Percentiles rank a stretch among this genome's conserved stretches.
These are phyloP conservation scores for Nephila pilipes DNA, from an alignment of 1,140 invertebrate species.

Conservation along the genomic window DNA sequence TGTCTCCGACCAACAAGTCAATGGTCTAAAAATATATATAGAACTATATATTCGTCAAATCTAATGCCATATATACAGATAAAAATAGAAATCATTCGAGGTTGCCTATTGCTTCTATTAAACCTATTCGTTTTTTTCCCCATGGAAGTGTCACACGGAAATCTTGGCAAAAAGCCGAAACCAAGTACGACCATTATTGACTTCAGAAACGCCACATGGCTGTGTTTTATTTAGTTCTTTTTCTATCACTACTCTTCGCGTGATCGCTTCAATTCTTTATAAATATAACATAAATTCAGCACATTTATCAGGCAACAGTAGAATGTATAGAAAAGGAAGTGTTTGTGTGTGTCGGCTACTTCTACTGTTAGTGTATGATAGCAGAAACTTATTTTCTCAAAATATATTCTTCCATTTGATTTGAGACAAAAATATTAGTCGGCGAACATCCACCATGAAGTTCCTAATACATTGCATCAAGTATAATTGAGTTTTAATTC, in stretches of 20 bases:
- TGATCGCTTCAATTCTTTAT: constrained; percentile 34
- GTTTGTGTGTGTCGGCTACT: not conserved
- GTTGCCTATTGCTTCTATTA: constrained; percentile 31
- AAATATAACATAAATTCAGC: constrained; percentile 53
- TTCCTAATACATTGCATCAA: no score
- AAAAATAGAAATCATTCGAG: constrained; percentile 7
- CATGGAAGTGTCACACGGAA: not conserved
- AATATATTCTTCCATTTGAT: not conserved
- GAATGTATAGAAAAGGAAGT: not conserved
- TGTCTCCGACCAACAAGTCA: not conserved
- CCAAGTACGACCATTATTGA: constrained; percentile 1
- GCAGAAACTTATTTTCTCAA: not conserved
- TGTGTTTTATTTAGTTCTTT: constrained; percentile 13
- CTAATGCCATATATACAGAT: not conserved
- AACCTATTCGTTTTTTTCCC: not conserved
- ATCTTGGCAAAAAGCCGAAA: constrained; percentile 42
- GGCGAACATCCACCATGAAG: no score
- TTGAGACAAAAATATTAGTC: no score
- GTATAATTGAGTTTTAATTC: no score
- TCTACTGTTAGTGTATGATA: not conserved
- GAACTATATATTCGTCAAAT: not conserved
- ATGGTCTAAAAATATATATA: constrained; percentile 10
- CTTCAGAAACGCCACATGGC: constrained; percentile 11
- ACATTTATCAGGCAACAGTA: not conserved
- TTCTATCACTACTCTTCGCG: not conserved